Base-by-base conservation (phyloP, 2,888 invertebrate species). In the Sabatieria punctata region DNA sequence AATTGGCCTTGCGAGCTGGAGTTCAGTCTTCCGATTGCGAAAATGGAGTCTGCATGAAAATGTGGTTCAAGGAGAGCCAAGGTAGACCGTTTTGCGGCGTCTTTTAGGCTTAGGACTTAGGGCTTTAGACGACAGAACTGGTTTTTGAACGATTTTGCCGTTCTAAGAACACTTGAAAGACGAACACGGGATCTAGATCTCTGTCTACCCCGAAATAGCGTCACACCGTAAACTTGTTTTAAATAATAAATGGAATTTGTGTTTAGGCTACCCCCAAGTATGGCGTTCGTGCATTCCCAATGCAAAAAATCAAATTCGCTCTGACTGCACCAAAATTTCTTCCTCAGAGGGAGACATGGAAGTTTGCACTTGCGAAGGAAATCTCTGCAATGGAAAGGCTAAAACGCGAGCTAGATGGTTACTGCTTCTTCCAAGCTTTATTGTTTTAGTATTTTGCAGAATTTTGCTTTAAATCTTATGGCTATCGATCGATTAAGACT, bases 31-130 rank as follows among this genome's bases (percentile, higher is more conserved):
- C 54, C 26, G 53, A 57, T 33, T 61, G 61, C 42, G 47, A 52
- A 4, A 51, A 59, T 37, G 61, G 61, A 19, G 57, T 60, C n/a
- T 61, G 61, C 45, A 57, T 61, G 56, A 61, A 61, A 49, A 58
- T 61, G 60, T 55, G 58, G 47, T 61, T 61, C 49, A 54, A 54
- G 37, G 58, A 60, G 26, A 55, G 52, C 27, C 55, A 55, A 44
- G 60, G 61, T 58, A 18, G 8, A 6, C 18, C 21, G 8, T 6
- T 37, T 37, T 30, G 8, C 6, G 6, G 6, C 15, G 8, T 30
- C 15, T 36, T 36, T 22, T 25, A 25, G 22, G 15, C 6, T 15
- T 6, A 6, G n/a, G 24, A 1, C 18, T 15, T 15, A 19, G n/a
- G n/a, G n/a, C n/a, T n/a, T n/a, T n/a, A n/a, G n/a, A n/a, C n/a